These are phyloP conservation scores for Amphiprion percula DNA, from an alignment of 2,113 vertebrate species.

Conservation along the genomic window DNA sequence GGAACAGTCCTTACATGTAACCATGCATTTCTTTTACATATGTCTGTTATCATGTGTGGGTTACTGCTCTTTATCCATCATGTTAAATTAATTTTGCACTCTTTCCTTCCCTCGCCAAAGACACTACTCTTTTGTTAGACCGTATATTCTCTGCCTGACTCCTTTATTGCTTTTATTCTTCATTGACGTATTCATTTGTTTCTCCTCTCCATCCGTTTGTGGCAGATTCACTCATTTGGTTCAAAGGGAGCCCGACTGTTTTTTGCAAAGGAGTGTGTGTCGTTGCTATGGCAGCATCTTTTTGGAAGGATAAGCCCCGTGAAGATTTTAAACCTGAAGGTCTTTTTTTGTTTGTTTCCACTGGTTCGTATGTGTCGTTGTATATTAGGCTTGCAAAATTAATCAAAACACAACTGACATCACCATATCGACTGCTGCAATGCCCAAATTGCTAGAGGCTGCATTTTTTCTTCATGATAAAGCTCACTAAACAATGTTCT, in stretches of 20 bases:
- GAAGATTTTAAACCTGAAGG: conserved; percentile 39
- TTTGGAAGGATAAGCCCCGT: conserved; percentile 20
- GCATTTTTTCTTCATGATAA: conserved; percentile 27
- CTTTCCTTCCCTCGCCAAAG: not conserved
- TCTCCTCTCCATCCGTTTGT: conserved; percentile 32
- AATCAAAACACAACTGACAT: conserved; percentile 14
- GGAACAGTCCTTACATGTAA: not conserved
- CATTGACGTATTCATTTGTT: conserved; percentile 39
- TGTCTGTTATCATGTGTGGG: not conserved
- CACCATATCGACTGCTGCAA: conserved; percentile 42
- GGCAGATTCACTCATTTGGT: conserved; percentile 48
- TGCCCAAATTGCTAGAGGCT: conserved; percentile 32
- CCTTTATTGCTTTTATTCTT: conserved; percentile 38
- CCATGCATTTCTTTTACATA: not conserved
- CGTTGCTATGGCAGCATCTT: conserved; percentile 63
- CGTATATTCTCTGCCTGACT: conserved; percentile 1
- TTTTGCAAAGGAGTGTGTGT: conserved; percentile 32
- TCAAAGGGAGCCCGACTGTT: conserved; percentile 29
- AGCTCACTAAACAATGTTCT: conserved; percentile 45
- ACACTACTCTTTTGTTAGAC: conserved; percentile 9
- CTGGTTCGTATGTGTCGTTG: not conserved
- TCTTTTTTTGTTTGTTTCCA: not conserved
- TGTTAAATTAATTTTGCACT: conserved; percentile 5
- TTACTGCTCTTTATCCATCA: not conserved
- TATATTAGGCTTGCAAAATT: conserved; percentile 6